phyloP scores from a whole-genome alignment of 2,888 invertebrate species.

The Monopis laevigella region DNA sequence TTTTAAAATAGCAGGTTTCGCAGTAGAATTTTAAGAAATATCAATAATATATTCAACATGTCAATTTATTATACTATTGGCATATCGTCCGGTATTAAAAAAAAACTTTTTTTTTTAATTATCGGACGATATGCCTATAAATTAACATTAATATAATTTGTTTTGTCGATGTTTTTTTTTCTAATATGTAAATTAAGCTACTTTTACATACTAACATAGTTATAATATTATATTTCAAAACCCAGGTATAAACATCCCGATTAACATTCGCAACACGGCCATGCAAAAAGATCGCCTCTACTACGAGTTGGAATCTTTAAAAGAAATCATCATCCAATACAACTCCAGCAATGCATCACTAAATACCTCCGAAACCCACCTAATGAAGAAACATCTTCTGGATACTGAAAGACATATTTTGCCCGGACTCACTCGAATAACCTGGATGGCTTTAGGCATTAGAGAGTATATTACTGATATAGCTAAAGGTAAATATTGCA shows the following conservation, averaged over 20 bases:
- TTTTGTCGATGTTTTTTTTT: too few relatives aligned
- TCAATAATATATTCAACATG: too few relatives aligned
- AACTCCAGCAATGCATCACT: slow-evolving; percentile 72
- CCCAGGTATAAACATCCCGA: slow-evolving; percentile 48
- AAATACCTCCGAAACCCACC: slow-evolving; percentile 75
- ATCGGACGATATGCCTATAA: too few relatives aligned
- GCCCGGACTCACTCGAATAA: slow-evolving; percentile 83
- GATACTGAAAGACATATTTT: slow-evolving; percentile 80
- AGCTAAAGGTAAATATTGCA: slow-evolving; percentile 41
- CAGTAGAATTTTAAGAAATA: too few relatives aligned
- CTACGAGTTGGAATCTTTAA: slow-evolving; percentile 71
- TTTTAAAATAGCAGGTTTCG: too few relatives aligned
- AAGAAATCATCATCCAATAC: slow-evolving; percentile 70
- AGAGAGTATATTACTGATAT: slow-evolving; percentile 71
- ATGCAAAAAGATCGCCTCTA: slow-evolving; percentile 72
- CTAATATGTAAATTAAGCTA: too few relatives aligned
- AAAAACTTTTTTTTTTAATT: too few relatives aligned
- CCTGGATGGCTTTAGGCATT: slow-evolving; percentile 88
- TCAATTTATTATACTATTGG: too few relatives aligned
- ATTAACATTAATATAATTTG: too few relatives aligned
- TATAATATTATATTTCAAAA: neutral
- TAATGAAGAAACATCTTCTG: slow-evolving; percentile 74
- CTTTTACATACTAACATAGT: too few relatives aligned
- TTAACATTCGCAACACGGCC: slow-evolving; percentile 58
- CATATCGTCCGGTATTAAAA: too few relatives aligned